These are phyloP conservation scores for Sacculina carcini DNA, from an alignment of 2,888 invertebrate species.

Conservation along the genomic window DNA sequence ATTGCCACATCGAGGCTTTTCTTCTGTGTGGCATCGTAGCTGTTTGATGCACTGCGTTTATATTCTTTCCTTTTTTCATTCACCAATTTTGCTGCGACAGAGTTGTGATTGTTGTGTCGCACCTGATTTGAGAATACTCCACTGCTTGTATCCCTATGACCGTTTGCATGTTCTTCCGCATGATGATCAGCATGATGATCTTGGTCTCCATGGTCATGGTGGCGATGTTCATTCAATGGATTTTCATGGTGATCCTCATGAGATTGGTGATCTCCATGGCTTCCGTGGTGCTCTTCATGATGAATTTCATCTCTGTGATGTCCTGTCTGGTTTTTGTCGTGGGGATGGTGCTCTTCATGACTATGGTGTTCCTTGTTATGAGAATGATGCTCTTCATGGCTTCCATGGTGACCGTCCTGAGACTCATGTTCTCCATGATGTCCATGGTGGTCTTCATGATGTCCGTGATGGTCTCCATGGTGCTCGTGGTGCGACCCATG, in stretches of 20 bases:
- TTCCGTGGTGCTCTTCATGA: neutral
- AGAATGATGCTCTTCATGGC: neutral
- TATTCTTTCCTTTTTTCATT: too few relatives aligned
- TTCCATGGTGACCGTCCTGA: neutral
- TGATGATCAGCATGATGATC: neutral
- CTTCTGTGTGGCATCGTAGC: too few relatives aligned
- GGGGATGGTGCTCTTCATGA: neutral
- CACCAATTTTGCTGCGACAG: too few relatives aligned
- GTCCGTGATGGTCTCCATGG: neutral
- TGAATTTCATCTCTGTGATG: too few relatives aligned
- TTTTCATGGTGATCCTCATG: neutral
- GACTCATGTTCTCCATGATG: neutral
- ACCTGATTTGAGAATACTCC: too few relatives aligned
- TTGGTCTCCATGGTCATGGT: neutral
- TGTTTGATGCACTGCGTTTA: too few relatives aligned
- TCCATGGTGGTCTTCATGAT: neutral
- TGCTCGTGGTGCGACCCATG: neutral
- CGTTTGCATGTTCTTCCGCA: too few relatives aligned
- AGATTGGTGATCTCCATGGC: slow-evolving; percentile 30
- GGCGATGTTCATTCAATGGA: neutral
- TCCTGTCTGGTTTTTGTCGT: too few relatives aligned
- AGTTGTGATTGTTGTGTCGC: too few relatives aligned
- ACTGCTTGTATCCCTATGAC: too few relatives aligned
- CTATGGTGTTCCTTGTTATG: neutral
- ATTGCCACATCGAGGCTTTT: too few relatives aligned